Conservation (phyloP, 2,113 vertebrate genomes). For the Pleuronectes platessa region DNA sequence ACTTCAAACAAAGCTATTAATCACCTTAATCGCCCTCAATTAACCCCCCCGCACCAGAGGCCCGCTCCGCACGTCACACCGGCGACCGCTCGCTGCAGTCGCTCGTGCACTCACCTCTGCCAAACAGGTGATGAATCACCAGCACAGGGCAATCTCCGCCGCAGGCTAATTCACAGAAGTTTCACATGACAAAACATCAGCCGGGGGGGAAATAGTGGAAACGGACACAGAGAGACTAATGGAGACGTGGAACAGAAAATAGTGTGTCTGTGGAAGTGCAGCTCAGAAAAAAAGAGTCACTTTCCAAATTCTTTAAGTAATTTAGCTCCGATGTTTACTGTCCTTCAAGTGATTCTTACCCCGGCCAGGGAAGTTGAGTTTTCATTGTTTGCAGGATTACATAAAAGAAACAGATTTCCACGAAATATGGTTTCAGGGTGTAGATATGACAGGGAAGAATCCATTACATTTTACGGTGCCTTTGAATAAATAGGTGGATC, state of each 20-base stretch:
- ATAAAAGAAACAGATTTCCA: neutral
- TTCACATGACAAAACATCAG: constrained; percentile 76
- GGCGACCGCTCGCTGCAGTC: constrained; percentile 59
- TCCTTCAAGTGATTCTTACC: neutral
- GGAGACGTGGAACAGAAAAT: constrained; percentile 10
- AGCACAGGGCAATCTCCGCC: constrained; percentile 59
- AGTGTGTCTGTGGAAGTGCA: neutral
- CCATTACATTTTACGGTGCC: too few relatives aligned
- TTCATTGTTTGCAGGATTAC: neutral
- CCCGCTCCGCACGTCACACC: constrained; percentile 78
- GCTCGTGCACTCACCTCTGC: constrained; percentile 65
- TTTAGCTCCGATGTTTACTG: neutral
- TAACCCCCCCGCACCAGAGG: constrained; percentile 83
- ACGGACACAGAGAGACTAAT: constrained; percentile 45
- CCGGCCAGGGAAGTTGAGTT: neutral
- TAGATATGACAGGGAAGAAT: neutral
- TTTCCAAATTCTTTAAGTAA: too few relatives aligned
- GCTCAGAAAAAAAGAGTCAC: neutral
- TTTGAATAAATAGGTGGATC: too few relatives aligned
- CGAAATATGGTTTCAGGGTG: neutral
- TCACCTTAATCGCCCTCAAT: constrained; percentile 89
- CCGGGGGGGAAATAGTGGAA: constrained; percentile 56
- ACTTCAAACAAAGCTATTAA: constrained; percentile 91
- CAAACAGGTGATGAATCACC: constrained; percentile 79
- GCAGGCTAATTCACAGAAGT: constrained; percentile 67